Evolutionary conservation across 2,113 vertebrate genomes (phyloP), one percentile per base, ranked within the genome.

Genomic region (Bettongia penicillata): DNA sequence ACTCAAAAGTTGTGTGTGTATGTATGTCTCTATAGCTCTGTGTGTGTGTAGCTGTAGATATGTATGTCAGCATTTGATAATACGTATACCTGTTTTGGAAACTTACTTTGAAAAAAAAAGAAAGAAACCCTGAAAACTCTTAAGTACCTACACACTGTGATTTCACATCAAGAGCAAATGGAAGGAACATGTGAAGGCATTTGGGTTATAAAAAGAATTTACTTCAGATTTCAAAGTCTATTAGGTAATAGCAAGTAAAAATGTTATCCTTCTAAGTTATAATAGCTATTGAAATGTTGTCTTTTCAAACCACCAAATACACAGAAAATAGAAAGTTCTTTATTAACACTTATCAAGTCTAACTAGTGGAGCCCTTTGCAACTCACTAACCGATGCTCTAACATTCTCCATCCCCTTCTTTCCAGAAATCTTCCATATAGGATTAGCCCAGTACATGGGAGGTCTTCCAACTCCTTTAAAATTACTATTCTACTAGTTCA

Each of bases 1-100:
- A 55, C 94, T 98, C 95, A 96, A 97, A 97, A 96, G 93, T 95
- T 51, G 90, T 68, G 7, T 93, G 51, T 93, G 9, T 57, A 10
- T 19, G 5, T 37, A 37, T 68, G 14, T 37, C 14, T 68, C 12
- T 37, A 11, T 31, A 61, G 3, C 3, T 61, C 0, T 3, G 10
- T 31, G 28, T 24, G 11, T 57, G 3, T 57, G 8, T 57, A 92
- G 95, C 37, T 37, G 16, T 68, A 4, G 14, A 37, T 68, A 61
- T 68, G 10, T 61, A 61, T 12, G 28, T 61, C 0, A 11, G 28
- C 31, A 94, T 97, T 52, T 91, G 96, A 93, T 95, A 97, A 93
- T 95, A 97, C 97, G 93, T 19, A 53, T 94, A 48, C 19, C 37
- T 0, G 97, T 96, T 90, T 93, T 93, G 96, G 19, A 52, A 95